These are phyloP conservation scores for Trachelus iudaicus DNA, from an alignment of 2,888 invertebrate species.

Conservation along the genomic window DNA sequence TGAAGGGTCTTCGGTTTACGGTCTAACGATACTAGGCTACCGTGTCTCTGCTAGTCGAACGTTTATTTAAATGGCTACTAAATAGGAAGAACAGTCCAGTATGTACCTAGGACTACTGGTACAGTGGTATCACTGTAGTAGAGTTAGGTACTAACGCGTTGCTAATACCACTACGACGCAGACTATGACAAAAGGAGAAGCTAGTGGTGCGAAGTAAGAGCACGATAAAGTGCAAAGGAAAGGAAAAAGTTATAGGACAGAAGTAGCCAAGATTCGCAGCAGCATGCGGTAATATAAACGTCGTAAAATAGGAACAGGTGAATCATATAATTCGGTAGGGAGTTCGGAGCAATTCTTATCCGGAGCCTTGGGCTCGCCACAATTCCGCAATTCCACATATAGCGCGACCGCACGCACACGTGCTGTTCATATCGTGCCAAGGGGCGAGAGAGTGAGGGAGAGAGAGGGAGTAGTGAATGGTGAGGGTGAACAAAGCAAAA, in stretches of 20 bases:
- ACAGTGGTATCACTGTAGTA: neutral
- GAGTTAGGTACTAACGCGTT: neutral
- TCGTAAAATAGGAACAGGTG: constrained; percentile 66
- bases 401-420: constrained; percentile 46
- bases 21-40: constrained; percentile 27
- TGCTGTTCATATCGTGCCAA: constrained; percentile 52
- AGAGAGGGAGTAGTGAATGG: neutral
- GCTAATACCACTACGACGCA: neutral
- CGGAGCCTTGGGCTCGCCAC: constrained; percentile 9
- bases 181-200: neutral
- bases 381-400: constrained; percentile 37
- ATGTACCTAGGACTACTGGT: neutral
- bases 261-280: constrained; percentile 52
- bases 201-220: constrained; percentile 2
- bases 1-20: constrained; percentile 27
- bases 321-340: constrained; percentile 62
- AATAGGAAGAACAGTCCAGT: neutral
- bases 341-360: constrained; percentile 55
- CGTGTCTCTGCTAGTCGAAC: constrained; percentile 23
- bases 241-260: constrained; percentile 29
- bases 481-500: neutral
- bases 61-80: neutral
- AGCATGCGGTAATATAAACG: constrained; percentile 60
- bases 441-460: neutral
- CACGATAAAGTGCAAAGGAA: constrained; percentile 31